Evolutionary conservation across 2,888 invertebrate genomes (phyloP).

Genomic region (Keiferia lycopersicella): DNA sequence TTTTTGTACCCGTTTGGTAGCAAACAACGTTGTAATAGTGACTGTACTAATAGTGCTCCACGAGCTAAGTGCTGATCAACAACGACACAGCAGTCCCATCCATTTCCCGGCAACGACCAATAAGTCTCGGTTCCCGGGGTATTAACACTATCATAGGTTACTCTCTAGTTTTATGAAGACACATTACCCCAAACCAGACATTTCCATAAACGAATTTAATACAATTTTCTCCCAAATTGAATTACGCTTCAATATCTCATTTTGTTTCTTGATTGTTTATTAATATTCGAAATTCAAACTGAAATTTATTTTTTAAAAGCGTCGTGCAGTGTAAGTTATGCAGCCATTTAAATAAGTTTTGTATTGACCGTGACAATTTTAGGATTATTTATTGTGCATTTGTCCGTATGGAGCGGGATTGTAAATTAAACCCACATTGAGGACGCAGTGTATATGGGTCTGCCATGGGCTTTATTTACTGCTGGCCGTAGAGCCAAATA

Average conservation of each 20-base stretch:
- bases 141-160: constrained; percentile 81
- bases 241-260: constrained; percentile 22
- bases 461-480: constrained; percentile 43
- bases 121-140: constrained; percentile 78
- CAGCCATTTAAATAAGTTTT: constrained; percentile 19
- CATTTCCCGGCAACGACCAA: constrained; percentile 75
- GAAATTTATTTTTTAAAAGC: constrained; percentile 17
- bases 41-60: constrained; percentile 7
- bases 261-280: constrained; percentile 11
- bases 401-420: constrained; percentile 25
- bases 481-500: constrained; percentile 48
- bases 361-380: constrained; percentile 12
- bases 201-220: constrained; percentile 59
- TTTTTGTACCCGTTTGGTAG: too few species aligned
- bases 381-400: constrained; percentile 29
- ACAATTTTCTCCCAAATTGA: constrained; percentile 23
- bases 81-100: constrained; percentile 57
- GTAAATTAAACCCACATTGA: constrained; percentile 43
- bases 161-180: constrained; percentile 78
- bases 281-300: constrained; percentile 3
- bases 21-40: constrained; percentile 10
- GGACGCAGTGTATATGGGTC: constrained; percentile 30
- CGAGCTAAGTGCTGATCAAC: constrained; percentile 28
- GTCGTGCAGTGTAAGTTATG: constrained; percentile 22
- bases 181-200: constrained; percentile 68